Evolutionary conservation across 2,888 invertebrate genomes (phyloP), one percentile per base, ranked within the genome.

Genomic region (Tortrix viridana): DNA sequence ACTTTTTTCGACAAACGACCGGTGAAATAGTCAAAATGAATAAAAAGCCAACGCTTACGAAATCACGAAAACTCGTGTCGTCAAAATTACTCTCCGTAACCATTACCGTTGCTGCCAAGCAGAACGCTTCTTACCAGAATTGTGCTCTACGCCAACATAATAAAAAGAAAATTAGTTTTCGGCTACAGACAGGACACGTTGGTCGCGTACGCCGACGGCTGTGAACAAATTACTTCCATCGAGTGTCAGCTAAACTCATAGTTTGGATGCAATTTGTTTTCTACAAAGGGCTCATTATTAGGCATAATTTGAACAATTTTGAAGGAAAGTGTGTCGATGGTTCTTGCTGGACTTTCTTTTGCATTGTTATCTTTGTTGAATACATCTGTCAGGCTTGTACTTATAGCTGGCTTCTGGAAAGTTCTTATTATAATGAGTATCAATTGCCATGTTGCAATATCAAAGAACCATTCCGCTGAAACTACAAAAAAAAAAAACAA

Each of bases 1-100:
- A 85, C 74, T 82, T 85, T 82, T 82, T 82, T 79, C 62, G 74
- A 72, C 76, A 74, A 67, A 9, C 60, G 43, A 61, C 77, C 69
- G 65, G 67, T 75, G 75, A 82, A 85, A 81, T 84, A 81, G 74
- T 72, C 75, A 77, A 81, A 82, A 81, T 73, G 75, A 76, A 72
- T 71, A 76, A 82, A 84, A 82, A 83, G 76, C 74, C 65, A 71
- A 70, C 69, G 75, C 80, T 81, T 81, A 82, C 79, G 76, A 82
- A 85, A 86, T 86, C 85, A 87, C 85, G 85, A 86, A 82, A 85
- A 84, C 77, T 86, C 87, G 86, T 86, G 86, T 84, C 81, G 79
- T 77, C 80, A 75, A 83, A 86, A 86, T 86, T 77, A 78, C 80
- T 76, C 77, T 66, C 38, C 65, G 71, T 67, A 65, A 68, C 70